Evolutionary conservation across 2,797 vertebrate genomes (phyloP), one percentile per base, ranked within the genome.

Genomic region (Chanos chanos): DNA sequence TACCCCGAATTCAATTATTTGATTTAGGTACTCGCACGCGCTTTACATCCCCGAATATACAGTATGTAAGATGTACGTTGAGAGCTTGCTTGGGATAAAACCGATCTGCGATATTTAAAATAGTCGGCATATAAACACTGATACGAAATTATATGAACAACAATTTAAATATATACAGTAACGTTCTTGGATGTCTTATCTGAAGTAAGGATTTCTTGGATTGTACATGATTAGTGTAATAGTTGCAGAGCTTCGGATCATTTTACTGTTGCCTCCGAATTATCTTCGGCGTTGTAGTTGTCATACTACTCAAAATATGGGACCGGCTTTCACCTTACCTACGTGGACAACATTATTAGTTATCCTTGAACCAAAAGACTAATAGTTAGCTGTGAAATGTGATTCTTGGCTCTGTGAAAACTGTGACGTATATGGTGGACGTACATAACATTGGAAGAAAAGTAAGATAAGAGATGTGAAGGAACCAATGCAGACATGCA

Each of bases 401-500:
- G 72, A 76, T 18, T 63, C 69, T 40, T 18, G 18, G 28, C 45
- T 40, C 54, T 61, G 70, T 34, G 40, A 43, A 37, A 47, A 16
- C 16, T 10, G 18, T 76, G 73, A 78, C 79, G 73, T 76, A 37
- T 61, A 15, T 16, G 12, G 19, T 4, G 5, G 47, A 36, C 12
- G 55, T 10, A 71, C 66, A 79, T 71, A 54, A 68, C 60, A 66
- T 60, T 65, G 48, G 57, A 55, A 40, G 30, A 37, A 30, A 55
- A 57, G 21, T 37, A 19, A 68, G 37, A 51, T n/a, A 43, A 22
- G 30, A 44, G 54, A 53, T 33, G 41, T 3, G 25, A 64, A 52
- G 8, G 37, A 73, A 44, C 81, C 70, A 80, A 81, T 77, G 49
- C 4, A 12, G n/a, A 3, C 8, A 36, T 33, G 34, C 25, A 36